Percentiles rank a stretch among this genome's conserved stretches.
These are phyloP conservation scores for Volucella inanis DNA, from an alignment of 2,888 invertebrate species.

Conservation along the genomic window DNA sequence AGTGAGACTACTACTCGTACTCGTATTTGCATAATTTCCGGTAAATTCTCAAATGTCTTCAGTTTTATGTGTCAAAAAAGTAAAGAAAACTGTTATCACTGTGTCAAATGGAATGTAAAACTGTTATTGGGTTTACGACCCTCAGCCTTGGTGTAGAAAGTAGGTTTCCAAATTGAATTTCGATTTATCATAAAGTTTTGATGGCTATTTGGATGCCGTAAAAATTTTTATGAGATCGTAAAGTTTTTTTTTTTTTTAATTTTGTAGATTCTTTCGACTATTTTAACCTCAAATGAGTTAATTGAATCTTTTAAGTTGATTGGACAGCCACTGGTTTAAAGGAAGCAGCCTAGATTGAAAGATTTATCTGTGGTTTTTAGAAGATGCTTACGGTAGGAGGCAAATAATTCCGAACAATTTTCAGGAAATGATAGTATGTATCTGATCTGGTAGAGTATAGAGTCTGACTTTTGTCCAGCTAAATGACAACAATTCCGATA, in stretches of 20 bases:
- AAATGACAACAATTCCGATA: too few species aligned
- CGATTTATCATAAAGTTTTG: slow-evolving; percentile 51
- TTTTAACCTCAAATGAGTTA: not conserved
- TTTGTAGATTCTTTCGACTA: slow-evolving; percentile 1
- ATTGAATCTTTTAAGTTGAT: too few species aligned
- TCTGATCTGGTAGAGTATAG: too few species aligned
- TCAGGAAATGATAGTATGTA: too few species aligned
- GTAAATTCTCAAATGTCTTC: slow-evolving; percentile 40
- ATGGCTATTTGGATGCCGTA: slow-evolving; percentile 13
- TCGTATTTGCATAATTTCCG: slow-evolving; percentile 45
- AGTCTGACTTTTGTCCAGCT: too few species aligned
- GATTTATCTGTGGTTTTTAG: too few species aligned
- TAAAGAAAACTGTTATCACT: slow-evolving; percentile 29
- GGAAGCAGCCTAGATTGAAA: too few species aligned
- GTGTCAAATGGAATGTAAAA: slow-evolving; percentile 50
- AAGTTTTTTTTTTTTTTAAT: slow-evolving; percentile 13
- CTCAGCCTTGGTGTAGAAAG: not conserved
- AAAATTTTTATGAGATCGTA: slow-evolving; percentile 7
- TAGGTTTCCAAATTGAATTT: slow-evolving; percentile 10
- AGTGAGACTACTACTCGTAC: not conserved
- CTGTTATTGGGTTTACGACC: slow-evolving; percentile 48
- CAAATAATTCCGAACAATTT: too few species aligned
- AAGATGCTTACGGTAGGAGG: too few species aligned
- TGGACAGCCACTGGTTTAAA: too few species aligned
- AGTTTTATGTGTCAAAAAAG: slow-evolving; percentile 29